Percentiles rank a stretch among this genome's conserved stretches.
Conservation (phyloP, 2,113 vertebrate genomes). For the Xenopus borealis region DNA sequence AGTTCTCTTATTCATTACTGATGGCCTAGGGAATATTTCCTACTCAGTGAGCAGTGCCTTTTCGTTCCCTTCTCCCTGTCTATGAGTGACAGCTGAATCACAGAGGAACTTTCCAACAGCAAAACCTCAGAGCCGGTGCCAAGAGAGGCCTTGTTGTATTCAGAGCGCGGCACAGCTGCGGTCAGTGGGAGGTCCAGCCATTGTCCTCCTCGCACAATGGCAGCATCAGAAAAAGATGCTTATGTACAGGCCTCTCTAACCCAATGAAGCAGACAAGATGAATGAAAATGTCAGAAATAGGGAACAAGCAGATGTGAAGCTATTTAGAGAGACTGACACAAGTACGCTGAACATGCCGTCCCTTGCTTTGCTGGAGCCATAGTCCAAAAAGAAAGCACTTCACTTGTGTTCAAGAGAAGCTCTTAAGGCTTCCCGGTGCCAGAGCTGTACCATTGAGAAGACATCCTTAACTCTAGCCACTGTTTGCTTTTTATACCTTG, state of each 20-base stretch:
- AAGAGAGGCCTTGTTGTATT: conserved; percentile 65
- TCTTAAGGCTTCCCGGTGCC: conserved; percentile 31
- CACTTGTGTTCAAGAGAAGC: conserved; percentile 32
- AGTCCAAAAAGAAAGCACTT: conserved; percentile 42
- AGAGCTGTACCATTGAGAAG: conserved; percentile 21
- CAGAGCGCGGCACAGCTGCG: conserved; percentile 79
- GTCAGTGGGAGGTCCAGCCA: conserved; percentile 83
- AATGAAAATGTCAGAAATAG: conserved; percentile 70
- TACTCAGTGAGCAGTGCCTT: conserved; percentile 77
- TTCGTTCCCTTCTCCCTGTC: conserved; percentile 71
- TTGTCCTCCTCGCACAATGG: conserved; percentile 76
- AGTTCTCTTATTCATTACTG: conserved; percentile 71
- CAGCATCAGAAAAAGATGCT: conserved; percentile 63
- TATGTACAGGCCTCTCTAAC: conserved; percentile 68
- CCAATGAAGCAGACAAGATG: conserved; percentile 60
- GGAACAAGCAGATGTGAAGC: conserved; percentile 64
- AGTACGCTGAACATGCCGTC: conserved; percentile 43
- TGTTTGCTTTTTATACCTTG: conserved; percentile 1
- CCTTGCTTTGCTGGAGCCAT: conserved; percentile 35
- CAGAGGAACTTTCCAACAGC: conserved; percentile 73
- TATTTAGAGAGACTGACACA: conserved; percentile 51
- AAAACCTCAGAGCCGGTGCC: conserved; percentile 59
- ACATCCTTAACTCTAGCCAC: conserved; percentile 23
- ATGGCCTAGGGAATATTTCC: conserved; percentile 75
- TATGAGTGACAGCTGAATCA: conserved; percentile 94